Conservation (phyloP, 1,140 invertebrate genomes). For the Globodera ellingtonae region DNA sequence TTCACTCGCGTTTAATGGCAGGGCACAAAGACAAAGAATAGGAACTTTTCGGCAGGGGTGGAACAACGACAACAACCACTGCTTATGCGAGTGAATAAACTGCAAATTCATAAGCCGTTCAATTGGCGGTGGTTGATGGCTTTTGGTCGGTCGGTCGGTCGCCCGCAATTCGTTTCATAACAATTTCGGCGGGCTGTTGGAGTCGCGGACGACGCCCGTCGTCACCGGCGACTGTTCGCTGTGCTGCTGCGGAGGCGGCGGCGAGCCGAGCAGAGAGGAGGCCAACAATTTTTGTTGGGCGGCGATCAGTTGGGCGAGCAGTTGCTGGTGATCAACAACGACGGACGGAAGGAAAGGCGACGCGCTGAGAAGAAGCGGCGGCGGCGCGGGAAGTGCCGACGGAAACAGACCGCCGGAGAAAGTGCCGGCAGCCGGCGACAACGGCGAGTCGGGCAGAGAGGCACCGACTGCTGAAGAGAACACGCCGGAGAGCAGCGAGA, state of each 20-base stretch:
- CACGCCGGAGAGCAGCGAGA: not conserved
- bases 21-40: too few relatives aligned
- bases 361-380: not conserved
- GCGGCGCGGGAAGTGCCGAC: not conserved
- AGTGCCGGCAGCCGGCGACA: not conserved
- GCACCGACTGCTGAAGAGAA: not conserved
- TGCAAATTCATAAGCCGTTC: too few relatives aligned
- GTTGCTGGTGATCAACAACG: slow-evolving; percentile 1
- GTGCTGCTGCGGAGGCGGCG: not conserved
- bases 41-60: too few relatives aligned
- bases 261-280: slow-evolving; percentile 10
- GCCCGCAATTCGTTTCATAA: not conserved
- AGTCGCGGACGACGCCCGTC: not conserved
- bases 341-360: not conserved
- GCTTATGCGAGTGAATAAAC: too few relatives aligned
- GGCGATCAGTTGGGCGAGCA: slow-evolving; percentile 21
- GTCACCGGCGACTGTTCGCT: not conserved
- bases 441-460: slow-evolving; percentile 7
- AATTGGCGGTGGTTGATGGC: too few relatives aligned
- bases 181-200: not conserved
- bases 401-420: slow-evolving; percentile 5
- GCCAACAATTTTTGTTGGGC: slow-evolving; percentile 24
- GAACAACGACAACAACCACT: too few relatives aligned
- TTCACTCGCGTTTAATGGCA: too few relatives aligned
- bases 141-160: too few relatives aligned